A percentile compares a stretch with the other conserved stretches of the same genome.
These are phyloP conservation scores for Caenorhabditis sp. DNA, from an alignment of 2,888 invertebrate genomes.

Conservation along the genomic window DNA sequence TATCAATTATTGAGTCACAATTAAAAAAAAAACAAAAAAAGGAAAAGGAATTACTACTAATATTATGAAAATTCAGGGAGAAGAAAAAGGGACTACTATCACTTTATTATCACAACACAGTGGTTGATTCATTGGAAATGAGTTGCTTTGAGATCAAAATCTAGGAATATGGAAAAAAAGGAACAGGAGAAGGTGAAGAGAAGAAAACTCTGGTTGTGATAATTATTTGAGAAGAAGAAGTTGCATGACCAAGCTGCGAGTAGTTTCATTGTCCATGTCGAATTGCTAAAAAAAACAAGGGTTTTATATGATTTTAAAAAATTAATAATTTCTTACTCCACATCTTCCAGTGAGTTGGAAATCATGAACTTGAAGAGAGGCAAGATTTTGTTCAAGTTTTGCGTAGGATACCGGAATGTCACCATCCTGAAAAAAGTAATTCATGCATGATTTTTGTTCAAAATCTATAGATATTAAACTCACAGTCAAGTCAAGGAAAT, in stretches of 20 bases:
- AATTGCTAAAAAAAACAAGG: slow-evolving; percentile 1
- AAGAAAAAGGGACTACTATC: not conserved
- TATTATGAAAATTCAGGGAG: slow-evolving; percentile 1
- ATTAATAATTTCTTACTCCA: slow-evolving; percentile 2
- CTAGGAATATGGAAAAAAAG: not conserved
- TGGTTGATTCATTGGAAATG: not conserved
- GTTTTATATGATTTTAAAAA: not conserved
- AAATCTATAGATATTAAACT: not conserved
- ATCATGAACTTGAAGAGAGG: slow-evolving; percentile 31
- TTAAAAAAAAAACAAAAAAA: not conserved
- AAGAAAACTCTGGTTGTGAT: too few relatives aligned
- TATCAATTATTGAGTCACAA: not conserved
- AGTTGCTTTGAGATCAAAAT: slow-evolving; percentile 12
- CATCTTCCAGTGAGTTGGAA: slow-evolving; percentile 32
- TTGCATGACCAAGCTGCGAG: slow-evolving; percentile 10
- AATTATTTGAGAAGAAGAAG: slow-evolving; percentile 6
- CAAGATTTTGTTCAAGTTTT: slow-evolving; percentile 33
- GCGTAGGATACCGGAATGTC: slow-evolving; percentile 31
- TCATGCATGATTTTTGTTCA: not conserved
- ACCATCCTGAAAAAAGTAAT: slow-evolving; percentile 32
- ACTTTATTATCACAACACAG: not conserved
- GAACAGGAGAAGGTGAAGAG: too few relatives aligned
- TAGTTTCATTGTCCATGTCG: slow-evolving; percentile 12
- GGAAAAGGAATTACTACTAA: not conserved
- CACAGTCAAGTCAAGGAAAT: slow-evolving; percentile 29